Evolutionary conservation across 2,888 invertebrate genomes (phyloP).

Genomic region (Chorisops tibialis): DNA sequence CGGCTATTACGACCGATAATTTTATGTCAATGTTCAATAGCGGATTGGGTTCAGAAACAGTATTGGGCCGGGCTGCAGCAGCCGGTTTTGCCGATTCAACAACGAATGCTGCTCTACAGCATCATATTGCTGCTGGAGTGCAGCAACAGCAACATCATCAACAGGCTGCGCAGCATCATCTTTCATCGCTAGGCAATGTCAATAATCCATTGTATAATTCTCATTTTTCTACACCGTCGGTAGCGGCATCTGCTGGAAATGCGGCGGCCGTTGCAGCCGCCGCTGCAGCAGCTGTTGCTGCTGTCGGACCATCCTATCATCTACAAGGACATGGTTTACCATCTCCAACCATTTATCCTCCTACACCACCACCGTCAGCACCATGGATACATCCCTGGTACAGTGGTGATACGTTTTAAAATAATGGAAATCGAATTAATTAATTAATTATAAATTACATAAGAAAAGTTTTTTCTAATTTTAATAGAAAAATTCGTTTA

Average conservation of each 20-base stretch:
- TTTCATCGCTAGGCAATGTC: neutral
- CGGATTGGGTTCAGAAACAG: constrained; percentile 29
- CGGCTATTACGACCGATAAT: constrained; percentile 33
- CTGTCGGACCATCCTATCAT: constrained; percentile 27
- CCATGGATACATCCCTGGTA: constrained; percentile 54
- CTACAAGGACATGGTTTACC: constrained; percentile 47
- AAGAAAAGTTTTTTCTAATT: neutral
- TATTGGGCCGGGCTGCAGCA: constrained; percentile 24
- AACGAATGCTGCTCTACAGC: constrained; percentile 9
- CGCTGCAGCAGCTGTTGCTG: constrained; percentile 35
- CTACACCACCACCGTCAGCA: constrained; percentile 52
- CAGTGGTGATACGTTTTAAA: constrained; percentile 48
- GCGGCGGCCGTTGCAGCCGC: constrained; percentile 35
- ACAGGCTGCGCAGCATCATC: constrained; percentile 30
- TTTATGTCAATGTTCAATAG: constrained; percentile 38
- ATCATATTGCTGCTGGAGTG: neutral
- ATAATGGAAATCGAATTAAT: neutral
- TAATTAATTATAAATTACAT: too few species aligned
- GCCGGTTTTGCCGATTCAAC: neutral
- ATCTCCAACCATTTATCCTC: constrained; percentile 53
- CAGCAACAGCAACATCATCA: constrained; percentile 29
- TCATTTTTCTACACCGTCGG: constrained; percentile 37
- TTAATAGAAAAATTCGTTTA: constrained; percentile 3
- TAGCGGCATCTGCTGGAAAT: constrained; percentile 18
- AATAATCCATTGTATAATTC: constrained; percentile 25